Evolutionary conservation across 2,888 invertebrate species (phyloP).

Genomic region (Amiota communis): DNA sequence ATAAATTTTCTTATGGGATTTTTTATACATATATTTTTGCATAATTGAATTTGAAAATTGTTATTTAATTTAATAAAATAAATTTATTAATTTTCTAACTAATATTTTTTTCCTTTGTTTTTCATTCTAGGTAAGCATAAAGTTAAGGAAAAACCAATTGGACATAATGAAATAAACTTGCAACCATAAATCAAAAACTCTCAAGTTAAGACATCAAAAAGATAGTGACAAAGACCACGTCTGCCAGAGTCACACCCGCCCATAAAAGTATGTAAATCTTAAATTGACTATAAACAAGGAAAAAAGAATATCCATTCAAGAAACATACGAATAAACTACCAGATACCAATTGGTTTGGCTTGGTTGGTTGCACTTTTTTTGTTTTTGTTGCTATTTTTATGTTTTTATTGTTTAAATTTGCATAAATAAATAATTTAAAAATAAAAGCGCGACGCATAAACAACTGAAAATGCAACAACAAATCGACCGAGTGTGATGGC

Average conservation of each 20-base stretch:
- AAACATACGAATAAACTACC: too few species aligned
- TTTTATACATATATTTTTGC: too few species aligned
- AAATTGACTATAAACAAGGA: constrained; percentile 46
- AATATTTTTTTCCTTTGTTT: too few species aligned
- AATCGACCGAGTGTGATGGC: too few species aligned
- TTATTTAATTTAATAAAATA: too few species aligned
- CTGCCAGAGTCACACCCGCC: constrained; percentile 35
- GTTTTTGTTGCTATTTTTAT: constrained; percentile 45
- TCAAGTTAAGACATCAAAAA: constrained; percentile 51
- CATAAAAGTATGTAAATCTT: constrained; percentile 59
- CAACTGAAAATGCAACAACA: too few species aligned
- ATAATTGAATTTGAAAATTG: too few species aligned
- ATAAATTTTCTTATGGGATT: too few species aligned
- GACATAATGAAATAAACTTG: not conserved
- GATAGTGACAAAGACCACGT: constrained; percentile 35
- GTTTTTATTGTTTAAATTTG: constrained; percentile 52
- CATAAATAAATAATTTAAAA: constrained; percentile 65
- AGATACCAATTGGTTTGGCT: too few species aligned
- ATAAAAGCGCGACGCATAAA: constrained; percentile 30
- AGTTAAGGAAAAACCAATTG: not conserved
- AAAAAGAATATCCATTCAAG: too few species aligned
- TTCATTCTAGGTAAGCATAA: too few species aligned
- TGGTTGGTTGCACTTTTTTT: constrained; percentile 49
- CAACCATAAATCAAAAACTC: constrained; percentile 9
- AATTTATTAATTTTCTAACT: too few species aligned